phyloP scores from a whole-genome alignment of 2,797 vertebrate genomes.

The Siniperca scherzeri region DNA sequence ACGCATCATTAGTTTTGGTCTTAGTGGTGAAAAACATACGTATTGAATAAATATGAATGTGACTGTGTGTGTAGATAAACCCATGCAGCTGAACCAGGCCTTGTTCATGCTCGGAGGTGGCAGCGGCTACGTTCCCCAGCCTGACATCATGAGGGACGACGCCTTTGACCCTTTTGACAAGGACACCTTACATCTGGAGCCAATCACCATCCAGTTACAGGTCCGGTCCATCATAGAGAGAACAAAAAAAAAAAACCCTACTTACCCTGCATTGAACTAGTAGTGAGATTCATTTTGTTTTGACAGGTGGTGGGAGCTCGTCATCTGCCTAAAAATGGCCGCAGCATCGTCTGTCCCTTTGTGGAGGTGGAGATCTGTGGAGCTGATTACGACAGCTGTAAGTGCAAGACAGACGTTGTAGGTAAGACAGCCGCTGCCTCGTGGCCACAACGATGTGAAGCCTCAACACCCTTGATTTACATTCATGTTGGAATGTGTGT shows the following conservation, averaged over 20 bases:
- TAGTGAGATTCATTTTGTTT: background rate
- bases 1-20: background rate
- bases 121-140: conserved; percentile 94
- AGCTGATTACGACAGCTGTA: conserved; percentile 92
- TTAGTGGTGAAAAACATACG: background rate
- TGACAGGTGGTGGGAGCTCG: conserved; percentile 93
- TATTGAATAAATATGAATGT: background rate
- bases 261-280: too few species aligned
- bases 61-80: conserved; percentile 88
- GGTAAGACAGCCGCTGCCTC: conserved; percentile 82
- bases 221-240: conserved; percentile 64
- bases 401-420: conserved; percentile 95
- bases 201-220: conserved; percentile 92
- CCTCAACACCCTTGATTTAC: background rate
- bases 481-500: too few species aligned
- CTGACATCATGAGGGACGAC: conserved; percentile 92
- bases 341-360: conserved; percentile 96
- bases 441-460: background rate
- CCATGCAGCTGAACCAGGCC: conserved; percentile 99
- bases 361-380: conserved; percentile 97
- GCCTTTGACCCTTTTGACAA: conserved; percentile 96
- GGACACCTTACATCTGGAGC: conserved; percentile 89
- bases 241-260: too few species aligned
- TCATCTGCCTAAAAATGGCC: conserved; percentile 96
- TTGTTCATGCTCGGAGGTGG: conserved; percentile 93